These are phyloP conservation scores for Peromyscus aztecus DNA, from an alignment of 2,797 vertebrate species.

Conservation along the genomic window DNA sequence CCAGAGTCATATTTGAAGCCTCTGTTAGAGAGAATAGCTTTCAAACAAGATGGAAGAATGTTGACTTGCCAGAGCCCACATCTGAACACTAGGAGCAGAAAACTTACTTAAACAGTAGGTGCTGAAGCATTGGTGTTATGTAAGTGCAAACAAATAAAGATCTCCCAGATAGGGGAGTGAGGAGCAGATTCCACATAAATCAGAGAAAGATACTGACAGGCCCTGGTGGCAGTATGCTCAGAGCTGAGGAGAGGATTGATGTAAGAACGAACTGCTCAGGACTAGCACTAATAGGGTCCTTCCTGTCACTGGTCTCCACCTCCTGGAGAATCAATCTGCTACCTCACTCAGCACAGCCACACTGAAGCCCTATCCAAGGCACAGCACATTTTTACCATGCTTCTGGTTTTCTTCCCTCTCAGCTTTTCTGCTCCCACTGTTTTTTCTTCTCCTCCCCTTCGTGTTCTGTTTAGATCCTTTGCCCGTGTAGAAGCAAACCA, in stretches of 20 bases:
- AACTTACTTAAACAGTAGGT: not conserved
- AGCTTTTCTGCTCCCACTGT: not conserved
- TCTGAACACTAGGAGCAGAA: not conserved
- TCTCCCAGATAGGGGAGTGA: not conserved
- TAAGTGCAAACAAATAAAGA: not conserved
- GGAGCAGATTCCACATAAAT: not conserved
- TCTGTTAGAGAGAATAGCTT: not conserved
- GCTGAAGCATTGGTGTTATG: not conserved
- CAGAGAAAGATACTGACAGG: not conserved
- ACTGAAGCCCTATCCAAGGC: not conserved
- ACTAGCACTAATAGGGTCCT: not conserved
- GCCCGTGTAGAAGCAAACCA: slow-evolving; percentile 21
- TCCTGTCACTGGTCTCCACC: too few species aligned
- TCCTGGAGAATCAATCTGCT: not conserved
- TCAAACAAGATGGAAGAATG: not conserved
- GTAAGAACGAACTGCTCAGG: too few species aligned
- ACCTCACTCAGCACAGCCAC: too few species aligned
- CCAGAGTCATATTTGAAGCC: not conserved
- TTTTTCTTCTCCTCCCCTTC: not conserved
- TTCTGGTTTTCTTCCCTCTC: not conserved
- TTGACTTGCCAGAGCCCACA: not conserved
- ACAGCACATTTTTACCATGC: not conserved
- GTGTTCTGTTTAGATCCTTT: not conserved
- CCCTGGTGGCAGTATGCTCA: not conserved
- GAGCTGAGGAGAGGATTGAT: not conserved